Base-by-base conservation (phyloP, 2,888 invertebrate species). In the Pseudococcus viburni region DNA sequence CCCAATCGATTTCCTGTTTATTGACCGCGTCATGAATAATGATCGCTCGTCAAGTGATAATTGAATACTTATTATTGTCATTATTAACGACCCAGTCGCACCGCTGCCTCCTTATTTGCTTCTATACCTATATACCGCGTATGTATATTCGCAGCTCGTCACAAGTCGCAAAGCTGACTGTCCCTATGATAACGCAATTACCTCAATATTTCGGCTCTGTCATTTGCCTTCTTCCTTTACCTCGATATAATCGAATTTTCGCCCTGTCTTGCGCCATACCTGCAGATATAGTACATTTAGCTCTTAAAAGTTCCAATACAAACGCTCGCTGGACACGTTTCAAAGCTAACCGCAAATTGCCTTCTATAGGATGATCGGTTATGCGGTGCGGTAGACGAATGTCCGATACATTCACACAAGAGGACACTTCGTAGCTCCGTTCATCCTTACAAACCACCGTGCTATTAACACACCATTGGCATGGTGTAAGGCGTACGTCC, bases 1-100 rank as follows among this genome's bases (percentile, higher is more conserved):
- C 77, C 77, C 77, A 77, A 77, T 77, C 77, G 77, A 77, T 77
- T 77, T 77, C 77, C 77, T 77, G 77, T 77, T 77, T 77, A 77
- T 77, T 77, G 42, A 77, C 42, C 42, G 77, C 77, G 77, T 77
- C 77, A 17, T 77, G 77, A 77, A 77, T 77, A 77, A 77, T 77
- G 77, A 77, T 77, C 77, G 77, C 39, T 77, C 9, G 77, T 77
- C 77, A 77, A 77, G 77, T 77, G 77, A 77, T 77, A 39, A 77
- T 77, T 77, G 77, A 77, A 77, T 77, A 77, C 77, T 77, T 77
- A 77, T 77, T 77, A 77, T 77, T 77, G 77, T 77, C 77, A 39
- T 77, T 77, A 77, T 26, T 33, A 73, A 73, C 33, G 33, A 73
- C 33, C 33, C 15, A 73, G 33, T 8, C 73, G 48, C 48, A 12